These are phyloP conservation scores for Oncorhynchus gorbuscha DNA, from an alignment of 2,113 vertebrate species.

Conservation along the genomic window DNA sequence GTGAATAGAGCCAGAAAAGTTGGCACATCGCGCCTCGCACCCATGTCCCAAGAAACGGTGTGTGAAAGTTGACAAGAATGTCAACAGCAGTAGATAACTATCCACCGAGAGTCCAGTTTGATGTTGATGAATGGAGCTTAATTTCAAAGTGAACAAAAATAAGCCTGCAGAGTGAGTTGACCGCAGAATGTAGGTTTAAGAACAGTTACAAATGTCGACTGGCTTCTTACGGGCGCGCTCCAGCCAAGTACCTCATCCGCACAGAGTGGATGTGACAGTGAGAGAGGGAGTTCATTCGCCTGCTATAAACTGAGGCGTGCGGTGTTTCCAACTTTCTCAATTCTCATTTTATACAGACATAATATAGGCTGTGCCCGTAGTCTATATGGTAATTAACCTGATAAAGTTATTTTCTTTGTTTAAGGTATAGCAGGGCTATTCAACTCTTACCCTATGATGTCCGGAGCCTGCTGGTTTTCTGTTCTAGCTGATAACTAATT, in stretches of 20 bases:
- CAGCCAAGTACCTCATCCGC: slow-evolving; percentile 9
- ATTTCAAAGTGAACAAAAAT: not conserved
- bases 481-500: no score
- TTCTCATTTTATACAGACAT: not conserved
- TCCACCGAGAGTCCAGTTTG: not conserved
- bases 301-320: not conserved
- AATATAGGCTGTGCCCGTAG: no score
- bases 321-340: not conserved
- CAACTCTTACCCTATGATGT: no score
- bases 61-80: slow-evolving; percentile 1
- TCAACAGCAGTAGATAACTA: not conserved
- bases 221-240: not conserved
- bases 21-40: slow-evolving; percentile 22
- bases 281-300: slow-evolving; percentile 2
- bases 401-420: no score
- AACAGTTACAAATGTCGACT: not conserved
- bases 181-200: slow-evolving; percentile 1
- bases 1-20: slow-evolving; percentile 35
- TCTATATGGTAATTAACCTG: no score
- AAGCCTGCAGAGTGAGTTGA: not conserved
- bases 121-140: not conserved
- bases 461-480: no score
- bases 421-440: no score
- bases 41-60: slow-evolving; percentile 41
- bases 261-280: slow-evolving; percentile 1